Conservation (phyloP, 2,888 invertebrate species). For the Aelia acuminata region DNA sequence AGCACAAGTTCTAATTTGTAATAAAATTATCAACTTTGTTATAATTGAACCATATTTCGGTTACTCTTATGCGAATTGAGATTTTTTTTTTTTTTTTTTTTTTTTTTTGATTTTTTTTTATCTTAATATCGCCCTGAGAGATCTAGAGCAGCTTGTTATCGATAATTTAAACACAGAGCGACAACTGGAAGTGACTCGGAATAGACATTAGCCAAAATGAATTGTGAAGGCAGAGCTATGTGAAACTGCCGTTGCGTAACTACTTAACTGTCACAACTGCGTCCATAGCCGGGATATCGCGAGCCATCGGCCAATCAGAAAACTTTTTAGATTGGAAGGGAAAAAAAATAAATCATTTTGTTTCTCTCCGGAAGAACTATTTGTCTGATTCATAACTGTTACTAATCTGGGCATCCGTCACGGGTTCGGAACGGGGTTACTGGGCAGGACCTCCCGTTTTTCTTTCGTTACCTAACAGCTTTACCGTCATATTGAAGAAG, state of each 20-base stretch:
- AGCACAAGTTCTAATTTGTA: no score
- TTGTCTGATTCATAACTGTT: constrained; percentile 26
- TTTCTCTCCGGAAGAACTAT: neutral
- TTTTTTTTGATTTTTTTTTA: no score
- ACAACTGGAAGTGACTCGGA: constrained; percentile 6
- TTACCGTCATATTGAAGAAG: neutral
- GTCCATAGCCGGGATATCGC: neutral
- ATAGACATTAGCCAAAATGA: constrained; percentile 39
- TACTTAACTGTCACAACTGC: neutral
- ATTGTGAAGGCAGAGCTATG: constrained; percentile 29
- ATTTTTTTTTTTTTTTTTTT: no score
- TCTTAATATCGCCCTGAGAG: no score
- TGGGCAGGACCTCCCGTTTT: neutral
- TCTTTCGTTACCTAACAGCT: neutral
- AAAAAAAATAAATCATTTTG: neutral
- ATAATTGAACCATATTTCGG: no score
- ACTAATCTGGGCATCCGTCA: neutral
- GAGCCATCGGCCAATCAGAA: neutral
- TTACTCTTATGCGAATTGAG: no score
- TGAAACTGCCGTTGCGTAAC: constrained; percentile 32
- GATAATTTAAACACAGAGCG: neutral
- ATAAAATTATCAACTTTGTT: no score
- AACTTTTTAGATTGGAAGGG: neutral
- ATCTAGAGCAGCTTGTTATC: neutral
- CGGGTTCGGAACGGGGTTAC: constrained; percentile 26